A percentile compares a stretch with the other conserved stretches of the same genome.
Conservation (phyloP, 1,140 invertebrate genomes). For the Plodia interpunctella region DNA sequence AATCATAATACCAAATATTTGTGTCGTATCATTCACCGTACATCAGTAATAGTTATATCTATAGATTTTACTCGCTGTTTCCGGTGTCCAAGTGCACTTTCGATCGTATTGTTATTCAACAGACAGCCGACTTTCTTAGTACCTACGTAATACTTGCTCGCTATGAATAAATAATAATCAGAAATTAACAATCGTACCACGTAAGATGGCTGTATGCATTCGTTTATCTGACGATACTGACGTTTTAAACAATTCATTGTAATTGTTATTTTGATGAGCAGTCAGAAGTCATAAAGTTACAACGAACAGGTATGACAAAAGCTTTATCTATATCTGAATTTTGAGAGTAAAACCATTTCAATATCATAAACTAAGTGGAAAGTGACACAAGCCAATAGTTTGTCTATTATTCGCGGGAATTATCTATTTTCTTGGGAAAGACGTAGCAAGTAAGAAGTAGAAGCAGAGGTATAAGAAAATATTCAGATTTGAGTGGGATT, state of each 20-base stretch:
- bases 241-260: neutral
- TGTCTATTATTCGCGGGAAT: too few relatives aligned
- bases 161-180: conserved; percentile 1
- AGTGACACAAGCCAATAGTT: too few relatives aligned
- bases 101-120: neutral
- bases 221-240: neutral
- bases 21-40: neutral
- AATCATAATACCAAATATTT: neutral
- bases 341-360: too few relatives aligned
- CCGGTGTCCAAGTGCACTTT: neutral
- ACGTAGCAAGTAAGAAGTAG: too few relatives aligned
- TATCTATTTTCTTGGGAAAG: too few relatives aligned
- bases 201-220: too few relatives aligned
- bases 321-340: too few relatives aligned
- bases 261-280: neutral
- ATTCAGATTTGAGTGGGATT: too few relatives aligned
- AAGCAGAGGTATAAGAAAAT: too few relatives aligned
- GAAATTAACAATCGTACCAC: neutral
- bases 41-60: neutral
- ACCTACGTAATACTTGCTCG: neutral
- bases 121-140: neutral
- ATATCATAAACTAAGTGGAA: too few relatives aligned
- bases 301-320: too few relatives aligned
- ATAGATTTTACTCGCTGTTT: neutral
- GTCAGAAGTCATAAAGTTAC: neutral